Conservation (phyloP, 1,140 invertebrate genomes). For the Megathymus violae region DNA sequence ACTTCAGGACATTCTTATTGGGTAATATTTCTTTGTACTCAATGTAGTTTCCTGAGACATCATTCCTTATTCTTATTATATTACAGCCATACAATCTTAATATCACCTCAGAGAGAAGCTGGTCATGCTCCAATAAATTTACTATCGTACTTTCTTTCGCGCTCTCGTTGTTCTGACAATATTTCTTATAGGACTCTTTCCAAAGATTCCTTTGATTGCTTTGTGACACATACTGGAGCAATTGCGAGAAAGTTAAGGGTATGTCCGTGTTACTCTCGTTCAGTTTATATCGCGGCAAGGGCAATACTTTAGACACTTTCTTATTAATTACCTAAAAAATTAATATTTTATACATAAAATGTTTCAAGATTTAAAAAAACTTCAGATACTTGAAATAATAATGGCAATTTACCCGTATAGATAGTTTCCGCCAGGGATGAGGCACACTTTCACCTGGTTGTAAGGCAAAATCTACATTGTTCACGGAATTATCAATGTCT, state of each 20-base stretch:
- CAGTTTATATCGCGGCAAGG: constrained; percentile 87
- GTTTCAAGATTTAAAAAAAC: constrained; percentile 5
- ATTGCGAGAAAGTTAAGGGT: constrained; percentile 89
- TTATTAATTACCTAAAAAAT: constrained; percentile 86
- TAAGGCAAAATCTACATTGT: constrained; percentile 76
- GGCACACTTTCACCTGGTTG: constrained; percentile 84
- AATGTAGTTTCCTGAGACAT: constrained; percentile 63
- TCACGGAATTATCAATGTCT: constrained; percentile 84
- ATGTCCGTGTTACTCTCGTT: constrained; percentile 83
- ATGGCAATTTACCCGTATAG: constrained; percentile 80
- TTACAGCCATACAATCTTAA: constrained; percentile 89
- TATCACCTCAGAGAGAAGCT: constrained; percentile 88
- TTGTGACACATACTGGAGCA: constrained; percentile 91
- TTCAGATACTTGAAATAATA: constrained; percentile 18
- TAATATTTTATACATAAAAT: constrained; percentile 41
- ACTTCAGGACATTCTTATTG: constrained; percentile 79
- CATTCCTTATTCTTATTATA: constrained; percentile 85
- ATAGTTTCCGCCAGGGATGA: constrained; percentile 85
- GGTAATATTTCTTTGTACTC: constrained; percentile 80
- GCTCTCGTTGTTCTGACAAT: constrained; percentile 84
- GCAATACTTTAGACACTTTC: constrained; percentile 87
- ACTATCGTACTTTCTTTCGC: constrained; percentile 76
- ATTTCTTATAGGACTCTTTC: constrained; percentile 93
- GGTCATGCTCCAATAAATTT: constrained; percentile 84
- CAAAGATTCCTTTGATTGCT: constrained; percentile 93